A percentile compares a stretch with the other conserved stretches of the same genome.
Evolutionary conservation across 2,888 invertebrate species (phyloP).

Genomic region (Lochmaea crataegi): DNA sequence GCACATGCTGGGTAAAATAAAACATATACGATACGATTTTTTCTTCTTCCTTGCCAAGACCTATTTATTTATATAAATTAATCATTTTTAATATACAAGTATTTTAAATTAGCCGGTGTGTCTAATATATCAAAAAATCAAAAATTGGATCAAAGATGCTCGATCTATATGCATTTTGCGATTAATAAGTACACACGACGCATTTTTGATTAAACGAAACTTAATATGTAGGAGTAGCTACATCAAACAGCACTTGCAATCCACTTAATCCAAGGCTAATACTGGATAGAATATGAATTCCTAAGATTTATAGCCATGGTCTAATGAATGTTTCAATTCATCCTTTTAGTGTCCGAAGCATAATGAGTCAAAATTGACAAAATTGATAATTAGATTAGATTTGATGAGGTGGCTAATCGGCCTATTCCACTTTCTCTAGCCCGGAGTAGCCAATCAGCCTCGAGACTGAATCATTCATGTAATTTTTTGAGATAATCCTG

Average conservation of each 20-base stretch:
- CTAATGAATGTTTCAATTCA: no score
- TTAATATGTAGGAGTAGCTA: not conserved
- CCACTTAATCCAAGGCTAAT: no score
- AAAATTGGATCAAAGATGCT: slow-evolving; percentile 6
- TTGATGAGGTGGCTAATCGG: no score
- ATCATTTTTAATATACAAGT: slow-evolving; percentile 32
- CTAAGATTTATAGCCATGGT: no score
- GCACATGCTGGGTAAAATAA: slow-evolving; percentile 52
- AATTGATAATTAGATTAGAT: no score
- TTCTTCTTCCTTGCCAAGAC: slow-evolving; percentile 41
- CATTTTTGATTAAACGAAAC: not conserved
- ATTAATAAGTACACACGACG: not conserved
- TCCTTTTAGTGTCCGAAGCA: no score
- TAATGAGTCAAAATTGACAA: no score
- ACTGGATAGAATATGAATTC: no score
- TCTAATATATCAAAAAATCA: slow-evolving; percentile 4
- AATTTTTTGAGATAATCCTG: no score
- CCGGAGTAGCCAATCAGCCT: no score
- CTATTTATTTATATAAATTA: slow-evolving; percentile 39
- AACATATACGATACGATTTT: slow-evolving; percentile 44
- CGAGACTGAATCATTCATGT: no score
- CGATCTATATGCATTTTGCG: not conserved
- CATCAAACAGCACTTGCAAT: not conserved
- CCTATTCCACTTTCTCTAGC: no score
- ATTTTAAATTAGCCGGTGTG: slow-evolving; percentile 21